Percentiles rank a stretch among this genome's conserved stretches.
Evolutionary conservation across 2,113 vertebrate species (phyloP).

Genomic region (Odocoileus virginianus): DNA sequence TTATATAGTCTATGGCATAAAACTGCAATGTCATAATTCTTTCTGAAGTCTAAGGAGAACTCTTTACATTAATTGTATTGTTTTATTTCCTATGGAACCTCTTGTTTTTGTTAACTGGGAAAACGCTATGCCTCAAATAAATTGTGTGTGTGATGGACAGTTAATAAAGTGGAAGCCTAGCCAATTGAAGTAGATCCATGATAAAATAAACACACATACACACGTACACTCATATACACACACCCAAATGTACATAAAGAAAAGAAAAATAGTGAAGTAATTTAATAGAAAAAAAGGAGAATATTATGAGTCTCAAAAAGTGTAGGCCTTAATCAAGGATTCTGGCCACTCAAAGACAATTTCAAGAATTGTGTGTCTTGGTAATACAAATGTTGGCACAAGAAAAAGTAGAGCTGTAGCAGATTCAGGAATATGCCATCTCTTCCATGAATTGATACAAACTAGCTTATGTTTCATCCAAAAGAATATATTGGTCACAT

Average conservation of each 20-base stretch:
- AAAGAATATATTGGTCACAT: not conserved
- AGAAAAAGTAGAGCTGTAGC: not conserved
- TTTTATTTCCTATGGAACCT: not conserved
- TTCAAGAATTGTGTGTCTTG: not conserved
- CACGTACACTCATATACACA: not conserved
- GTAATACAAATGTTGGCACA: not conserved
- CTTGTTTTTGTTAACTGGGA: not conserved
- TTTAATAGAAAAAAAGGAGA: not conserved
- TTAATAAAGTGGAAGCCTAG: not conserved
- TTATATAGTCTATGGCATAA: not conserved
- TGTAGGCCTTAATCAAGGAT: not conserved
- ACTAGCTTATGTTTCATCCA: not conserved
- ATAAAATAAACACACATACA: not conserved
- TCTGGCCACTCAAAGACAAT: not conserved
- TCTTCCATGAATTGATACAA: not conserved
- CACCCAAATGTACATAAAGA: too few species aligned
- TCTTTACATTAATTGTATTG: not conserved
- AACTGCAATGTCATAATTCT: constrained; percentile 7
- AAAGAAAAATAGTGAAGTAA: not conserved
- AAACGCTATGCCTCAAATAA: not conserved
- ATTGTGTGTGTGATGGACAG: not conserved
- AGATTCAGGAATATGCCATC: not conserved
- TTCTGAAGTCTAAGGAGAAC: not conserved
- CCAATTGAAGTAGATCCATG: not conserved
- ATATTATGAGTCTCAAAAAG: not conserved